Evolutionary conservation across 2,797 vertebrate genomes (phyloP).

Genomic region (Pangasius larnaudii): DNA sequence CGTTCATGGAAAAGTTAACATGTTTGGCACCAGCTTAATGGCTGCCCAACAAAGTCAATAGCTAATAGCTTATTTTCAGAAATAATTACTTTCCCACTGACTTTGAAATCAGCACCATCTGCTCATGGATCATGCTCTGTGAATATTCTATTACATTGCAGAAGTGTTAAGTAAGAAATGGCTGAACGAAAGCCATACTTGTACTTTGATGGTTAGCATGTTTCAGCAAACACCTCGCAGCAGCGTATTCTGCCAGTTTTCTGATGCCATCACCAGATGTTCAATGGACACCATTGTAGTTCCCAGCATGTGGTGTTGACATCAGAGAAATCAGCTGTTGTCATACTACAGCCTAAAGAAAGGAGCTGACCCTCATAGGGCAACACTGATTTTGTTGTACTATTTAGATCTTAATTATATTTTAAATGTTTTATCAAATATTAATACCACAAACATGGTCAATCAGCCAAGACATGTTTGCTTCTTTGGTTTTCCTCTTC

Average conservation of each 20-base stretch:
- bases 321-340: slow-evolving; percentile 71
- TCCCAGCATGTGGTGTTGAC: slow-evolving; percentile 57
- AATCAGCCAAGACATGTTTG: too few relatives aligned
- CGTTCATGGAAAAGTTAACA: slow-evolving; percentile 46
- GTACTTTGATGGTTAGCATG: slow-evolving; percentile 27
- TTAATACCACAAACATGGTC: not conserved
- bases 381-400: slow-evolving; percentile 37
- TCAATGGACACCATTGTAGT: slow-evolving; percentile 74
- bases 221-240: slow-evolving; percentile 33
- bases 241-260: slow-evolving; percentile 32
- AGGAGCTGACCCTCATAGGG: slow-evolving; percentile 45
- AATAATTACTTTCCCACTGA: slow-evolving; percentile 44
- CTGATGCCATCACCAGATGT: slow-evolving; percentile 59
- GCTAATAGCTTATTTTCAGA: slow-evolving; percentile 33
- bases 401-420: not conserved
- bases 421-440: not conserved
- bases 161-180: slow-evolving; percentile 26
- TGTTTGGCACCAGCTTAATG: slow-evolving; percentile 34
- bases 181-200: slow-evolving; percentile 12
- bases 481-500: not conserved
- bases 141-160: slow-evolving; percentile 27
- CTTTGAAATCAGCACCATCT: slow-evolving; percentile 39
- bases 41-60: slow-evolving; percentile 42
- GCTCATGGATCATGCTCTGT: slow-evolving; percentile 15
- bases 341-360: slow-evolving; percentile 57